Percentiles rank a stretch among this genome's conserved stretches.
Conservation (phyloP, 1,140 invertebrate genomes). For the Drosophila burlai region DNA sequence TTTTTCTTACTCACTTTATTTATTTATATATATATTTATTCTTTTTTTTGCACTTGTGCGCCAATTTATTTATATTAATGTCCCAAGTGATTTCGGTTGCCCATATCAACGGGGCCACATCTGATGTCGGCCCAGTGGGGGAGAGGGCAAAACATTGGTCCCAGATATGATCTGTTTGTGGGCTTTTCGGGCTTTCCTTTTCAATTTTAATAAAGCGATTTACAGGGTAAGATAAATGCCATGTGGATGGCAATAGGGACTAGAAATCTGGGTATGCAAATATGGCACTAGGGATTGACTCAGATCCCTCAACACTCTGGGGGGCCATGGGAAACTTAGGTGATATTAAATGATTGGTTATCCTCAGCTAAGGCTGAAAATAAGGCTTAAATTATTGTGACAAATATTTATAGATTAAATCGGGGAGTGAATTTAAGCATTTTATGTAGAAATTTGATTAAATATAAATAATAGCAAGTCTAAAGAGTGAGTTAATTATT, state of each 20-base stretch:
- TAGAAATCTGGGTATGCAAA: neutral
- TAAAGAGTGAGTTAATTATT: neutral
- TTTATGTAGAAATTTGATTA: too few relatives aligned
- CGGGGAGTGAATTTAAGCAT: too few relatives aligned
- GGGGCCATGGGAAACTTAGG: neutral
- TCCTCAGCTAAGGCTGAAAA: neutral
- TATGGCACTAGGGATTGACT: neutral
- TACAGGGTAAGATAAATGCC: constrained; percentile 6
- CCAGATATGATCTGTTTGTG: constrained; percentile 30
- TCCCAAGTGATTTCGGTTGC: constrained; percentile 58
- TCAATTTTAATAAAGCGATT: constrained; percentile 36
- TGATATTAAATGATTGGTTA: neutral
- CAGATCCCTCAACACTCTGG: neutral
- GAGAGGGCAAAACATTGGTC: neutral
- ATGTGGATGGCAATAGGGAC: neutral
- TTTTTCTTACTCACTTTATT: constrained; percentile 36
- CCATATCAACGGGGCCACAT: constrained; percentile 41
- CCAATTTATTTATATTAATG: constrained; percentile 66
- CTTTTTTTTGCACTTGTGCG: constrained; percentile 34
- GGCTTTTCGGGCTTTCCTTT: constrained; percentile 21
- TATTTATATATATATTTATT: neutral
- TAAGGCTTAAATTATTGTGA: neutral
- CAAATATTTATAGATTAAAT: too few relatives aligned
- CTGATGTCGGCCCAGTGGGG: neutral
- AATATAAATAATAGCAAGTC: too few relatives aligned